Base-by-base conservation (phyloP, 1,140 invertebrate genomes). In the Lucilia cuprina region DNA sequence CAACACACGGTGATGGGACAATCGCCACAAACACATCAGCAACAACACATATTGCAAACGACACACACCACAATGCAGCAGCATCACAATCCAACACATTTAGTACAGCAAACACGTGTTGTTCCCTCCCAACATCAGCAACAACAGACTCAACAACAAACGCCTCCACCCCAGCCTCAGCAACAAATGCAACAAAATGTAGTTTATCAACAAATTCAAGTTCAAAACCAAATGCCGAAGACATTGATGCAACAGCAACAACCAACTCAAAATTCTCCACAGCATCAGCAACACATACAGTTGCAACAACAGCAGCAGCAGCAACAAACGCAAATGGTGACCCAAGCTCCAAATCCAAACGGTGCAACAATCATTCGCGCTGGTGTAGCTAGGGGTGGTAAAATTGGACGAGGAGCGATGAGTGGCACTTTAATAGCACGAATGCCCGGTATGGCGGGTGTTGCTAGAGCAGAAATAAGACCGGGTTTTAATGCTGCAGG, bases 271-370 rank as follows among this genome's bases (percentile, higher is more conserved):
- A 70, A 70, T 25, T 70, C 65, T 70, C 19, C 65, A 3, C 92
- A 92, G 86, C 80, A 84, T 50, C 85, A 83, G 17, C 85, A 86
- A 65, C 83, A 85, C 8, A 82, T 84, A 21, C 88, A 86, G 75
- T 78, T 87, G 65, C 88, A 89, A 74, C 87, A 88, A 47, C 86
- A 88, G n/a, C 88, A 89, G 41, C 87, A 88, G 34, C 89, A 88
- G 65, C 87, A 88, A 21, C 88, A 88, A 47, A 86, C 89, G 84
- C 88, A 88, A 47, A 78, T 86, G 19, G 84, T 83, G 34, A 47
- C 14, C 21, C 75, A 41, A 78, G 17, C 41, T 8, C 34, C 84
- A 21, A 84, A 82, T 60, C 17, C 82, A 78, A 84, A 89, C 86
- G 14, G 65, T 25, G 21, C 41, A 5, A 82, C 78, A 17, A 82